Conservation (phyloP, 2,888 invertebrate species). For the Hydrotaea diabolus region DNA sequence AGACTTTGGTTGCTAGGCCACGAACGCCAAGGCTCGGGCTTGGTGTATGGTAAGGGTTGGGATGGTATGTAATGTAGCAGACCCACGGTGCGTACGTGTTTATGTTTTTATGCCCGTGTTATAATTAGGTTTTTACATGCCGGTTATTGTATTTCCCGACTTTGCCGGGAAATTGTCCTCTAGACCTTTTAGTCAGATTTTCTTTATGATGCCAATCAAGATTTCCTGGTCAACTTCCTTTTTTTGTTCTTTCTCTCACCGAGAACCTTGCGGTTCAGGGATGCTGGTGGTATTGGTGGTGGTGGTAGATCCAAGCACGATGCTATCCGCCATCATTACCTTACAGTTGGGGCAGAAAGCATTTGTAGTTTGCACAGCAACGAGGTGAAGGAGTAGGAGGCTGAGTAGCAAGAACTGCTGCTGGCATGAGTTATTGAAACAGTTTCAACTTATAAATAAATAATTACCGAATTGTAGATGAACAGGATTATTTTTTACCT, state of each 20-base stretch:
- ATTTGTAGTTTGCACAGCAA: no score
- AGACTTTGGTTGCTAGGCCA: background rate
- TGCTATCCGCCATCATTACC: no score
- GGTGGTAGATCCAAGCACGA: no score
- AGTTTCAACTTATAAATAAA: constrained; percentile 80
- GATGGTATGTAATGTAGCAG: background rate
- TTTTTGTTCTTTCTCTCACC: background rate
- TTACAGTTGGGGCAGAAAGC: no score
- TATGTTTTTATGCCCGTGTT: background rate
- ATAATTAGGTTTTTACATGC: constrained; percentile 17
- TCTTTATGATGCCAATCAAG: constrained; percentile 29
- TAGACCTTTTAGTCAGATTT: constrained; percentile 26
- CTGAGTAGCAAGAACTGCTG: background rate
- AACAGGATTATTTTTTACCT: background rate
- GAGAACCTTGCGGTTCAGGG: background rate
- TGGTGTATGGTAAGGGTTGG: background rate
- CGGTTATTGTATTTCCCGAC: constrained; percentile 19
- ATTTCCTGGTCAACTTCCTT: background rate
- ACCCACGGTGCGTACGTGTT: background rate
- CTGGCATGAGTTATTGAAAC: constrained; percentile 78
- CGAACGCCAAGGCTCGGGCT: background rate
- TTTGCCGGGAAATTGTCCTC: background rate
- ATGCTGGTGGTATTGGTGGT: no score
- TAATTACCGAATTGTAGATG: constrained; percentile 76
- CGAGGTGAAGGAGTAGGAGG: background rate